Evolutionary conservation across 2,113 vertebrate species (phyloP).

Genomic region (Neodon shergylaensis): DNA sequence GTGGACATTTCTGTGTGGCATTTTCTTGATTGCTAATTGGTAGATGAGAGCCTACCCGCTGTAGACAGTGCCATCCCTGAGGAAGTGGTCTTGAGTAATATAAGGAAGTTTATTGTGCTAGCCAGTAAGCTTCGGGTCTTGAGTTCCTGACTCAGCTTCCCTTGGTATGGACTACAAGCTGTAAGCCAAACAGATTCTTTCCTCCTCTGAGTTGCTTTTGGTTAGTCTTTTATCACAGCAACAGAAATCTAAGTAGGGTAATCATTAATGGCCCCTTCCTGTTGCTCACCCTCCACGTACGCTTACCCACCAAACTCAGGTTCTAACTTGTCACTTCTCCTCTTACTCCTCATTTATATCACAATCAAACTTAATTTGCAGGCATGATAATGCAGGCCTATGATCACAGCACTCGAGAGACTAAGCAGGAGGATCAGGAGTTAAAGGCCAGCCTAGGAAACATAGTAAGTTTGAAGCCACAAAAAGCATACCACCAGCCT

Average conservation of each 20-base stretch:
- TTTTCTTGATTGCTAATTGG: not conserved
- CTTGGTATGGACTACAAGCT: not conserved
- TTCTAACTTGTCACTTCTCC: slow-evolving; percentile 6
- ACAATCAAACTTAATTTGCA: not conserved
- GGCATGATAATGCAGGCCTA: not conserved
- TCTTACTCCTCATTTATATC: not conserved
- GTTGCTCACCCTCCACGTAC: not conserved
- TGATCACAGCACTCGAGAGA: not conserved
- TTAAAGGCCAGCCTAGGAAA: not conserved
- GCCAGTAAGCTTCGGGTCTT: not conserved
- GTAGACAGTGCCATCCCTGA: not conserved
- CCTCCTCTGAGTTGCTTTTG: not conserved
- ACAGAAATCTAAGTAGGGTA: not conserved
- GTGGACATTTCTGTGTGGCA: not conserved
- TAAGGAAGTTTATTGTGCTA: not conserved
- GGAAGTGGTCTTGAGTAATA: not conserved
- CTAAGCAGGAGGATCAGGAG: not conserved
- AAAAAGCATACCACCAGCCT: not conserved
- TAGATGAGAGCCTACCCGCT: not conserved
- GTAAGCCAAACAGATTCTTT: not conserved
- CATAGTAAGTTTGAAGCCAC: not conserved
- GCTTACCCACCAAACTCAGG: not conserved
- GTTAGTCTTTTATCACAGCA: not conserved
- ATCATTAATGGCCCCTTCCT: not conserved
- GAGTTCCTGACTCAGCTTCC: not conserved